Evolutionary conservation across 2,797 vertebrate species (phyloP).

Genomic region (Sebastes nivosus): DNA sequence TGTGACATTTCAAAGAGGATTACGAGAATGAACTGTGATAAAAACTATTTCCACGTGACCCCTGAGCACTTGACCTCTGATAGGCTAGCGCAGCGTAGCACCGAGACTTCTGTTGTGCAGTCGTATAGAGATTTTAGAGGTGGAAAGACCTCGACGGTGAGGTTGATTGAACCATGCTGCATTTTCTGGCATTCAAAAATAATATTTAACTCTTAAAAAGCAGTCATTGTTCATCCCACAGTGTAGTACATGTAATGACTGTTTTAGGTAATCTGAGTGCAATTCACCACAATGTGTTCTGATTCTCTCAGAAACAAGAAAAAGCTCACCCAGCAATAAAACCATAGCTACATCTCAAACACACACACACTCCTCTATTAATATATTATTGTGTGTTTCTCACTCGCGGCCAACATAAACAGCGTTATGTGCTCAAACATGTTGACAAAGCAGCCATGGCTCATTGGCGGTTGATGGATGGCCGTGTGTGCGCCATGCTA

Average conservation of each 20-base stretch:
- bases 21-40: constrained; percentile 80
- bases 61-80: constrained; percentile 74
- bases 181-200: not conserved
- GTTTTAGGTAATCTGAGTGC: not conserved
- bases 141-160: not conserved
- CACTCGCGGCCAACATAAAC: constrained; percentile 79
- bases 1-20: constrained; percentile 81
- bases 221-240: not conserved
- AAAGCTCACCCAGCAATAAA: constrained; percentile 11
- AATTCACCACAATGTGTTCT: not conserved
- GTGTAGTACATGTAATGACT: not conserved
- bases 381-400: constrained; percentile 73
- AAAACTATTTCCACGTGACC: constrained; percentile 80
- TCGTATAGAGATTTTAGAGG: not conserved
- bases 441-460: constrained; percentile 80
- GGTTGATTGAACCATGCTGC: not conserved
- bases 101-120: constrained; percentile 23
- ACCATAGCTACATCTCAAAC: not conserved
- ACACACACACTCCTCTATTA: constrained; percentile 37
- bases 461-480: constrained; percentile 83
- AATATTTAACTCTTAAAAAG: not conserved
- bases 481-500: constrained; percentile 80
- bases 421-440: constrained; percentile 77
- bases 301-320: constrained; percentile 12
- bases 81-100: constrained; percentile 34